Percentiles rank a stretch among this genome's conserved stretches.
Conservation (phyloP, 1,140 invertebrate species). For the Papilio aristodemus region DNA sequence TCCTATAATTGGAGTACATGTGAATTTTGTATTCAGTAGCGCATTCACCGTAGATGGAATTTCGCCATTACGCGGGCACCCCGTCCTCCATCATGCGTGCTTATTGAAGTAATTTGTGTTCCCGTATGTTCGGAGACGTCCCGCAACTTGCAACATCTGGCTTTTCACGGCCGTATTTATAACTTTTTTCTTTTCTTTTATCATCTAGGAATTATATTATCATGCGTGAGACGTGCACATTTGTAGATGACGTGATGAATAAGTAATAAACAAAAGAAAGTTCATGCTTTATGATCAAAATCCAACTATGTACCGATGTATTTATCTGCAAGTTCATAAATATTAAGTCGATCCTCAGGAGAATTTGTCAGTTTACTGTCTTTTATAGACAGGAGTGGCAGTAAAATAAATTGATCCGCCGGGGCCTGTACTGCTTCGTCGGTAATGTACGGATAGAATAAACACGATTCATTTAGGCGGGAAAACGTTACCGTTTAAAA, state of each 20-base stretch:
- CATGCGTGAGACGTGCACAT: slow-evolving; percentile 4
- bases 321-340: slow-evolving; percentile 57
- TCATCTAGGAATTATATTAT: slow-evolving; percentile 22
- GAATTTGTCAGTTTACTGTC: slow-evolving; percentile 61
- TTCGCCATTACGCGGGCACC: slow-evolving; percentile 69
- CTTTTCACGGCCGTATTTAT: slow-evolving; percentile 26
- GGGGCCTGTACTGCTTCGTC: slow-evolving; percentile 53
- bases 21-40: slow-evolving; percentile 79
- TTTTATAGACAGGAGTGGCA: slow-evolving; percentile 65
- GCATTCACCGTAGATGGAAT: slow-evolving; percentile 72
- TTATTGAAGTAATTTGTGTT: slow-evolving; percentile 75
- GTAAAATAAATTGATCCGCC: slow-evolving; percentile 64
- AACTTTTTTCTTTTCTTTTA: slow-evolving; percentile 38
- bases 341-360: slow-evolving; percentile 56
- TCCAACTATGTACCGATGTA: slow-evolving; percentile 41
- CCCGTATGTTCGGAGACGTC: slow-evolving; percentile 40
- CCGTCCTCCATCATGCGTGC: slow-evolving; percentile 73
- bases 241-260: not conserved
- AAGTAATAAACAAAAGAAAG: slow-evolving; percentile 6
- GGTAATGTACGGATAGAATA: slow-evolving; percentile 51
- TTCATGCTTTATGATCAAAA: slow-evolving; percentile 34
- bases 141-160: slow-evolving; percentile 31
- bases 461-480: slow-evolving; percentile 40
- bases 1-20: slow-evolving; percentile 80
- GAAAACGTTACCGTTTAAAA: slow-evolving; percentile 31